A percentile compares a stretch with the other conserved stretches of the same genome.
Evolutionary conservation across 2,797 vertebrate genomes (phyloP).

Genomic region (Crax fasciolata): DNA sequence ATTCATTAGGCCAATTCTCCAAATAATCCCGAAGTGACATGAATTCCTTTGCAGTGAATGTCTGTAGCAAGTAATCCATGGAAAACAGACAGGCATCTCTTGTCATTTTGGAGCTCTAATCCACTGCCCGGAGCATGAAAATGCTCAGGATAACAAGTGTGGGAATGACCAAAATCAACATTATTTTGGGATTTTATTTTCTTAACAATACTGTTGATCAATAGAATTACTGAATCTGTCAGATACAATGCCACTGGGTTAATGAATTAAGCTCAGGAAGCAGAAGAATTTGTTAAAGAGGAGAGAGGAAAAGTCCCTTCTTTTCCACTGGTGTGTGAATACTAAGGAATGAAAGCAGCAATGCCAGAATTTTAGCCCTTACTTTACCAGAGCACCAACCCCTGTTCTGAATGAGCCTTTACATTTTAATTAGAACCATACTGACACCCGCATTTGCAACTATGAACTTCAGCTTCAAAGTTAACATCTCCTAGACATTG

Average conservation of each 20-base stretch:
- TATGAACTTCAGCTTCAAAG: constrained; percentile 51
- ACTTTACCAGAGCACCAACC: constrained; percentile 45
- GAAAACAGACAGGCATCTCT: constrained; percentile 82
- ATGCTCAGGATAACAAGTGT: constrained; percentile 82
- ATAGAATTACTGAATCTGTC: constrained; percentile 77
- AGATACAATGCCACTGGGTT: constrained; percentile 79
- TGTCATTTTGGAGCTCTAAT: constrained; percentile 83
- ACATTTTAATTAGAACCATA: constrained; percentile 75
- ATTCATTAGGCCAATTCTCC: constrained; percentile 78
- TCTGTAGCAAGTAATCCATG: constrained; percentile 82
- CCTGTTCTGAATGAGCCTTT: constrained; percentile 54
- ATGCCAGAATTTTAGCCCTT: constrained; percentile 53
- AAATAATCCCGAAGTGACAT: constrained; percentile 81
- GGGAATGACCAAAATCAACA: constrained; percentile 84
- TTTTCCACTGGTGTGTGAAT: constrained; percentile 56
- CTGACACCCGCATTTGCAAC: constrained; percentile 56
- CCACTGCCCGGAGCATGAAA: constrained; percentile 82
- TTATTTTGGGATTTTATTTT: constrained; percentile 82
- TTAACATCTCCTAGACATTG: background rate
- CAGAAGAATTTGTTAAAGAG: constrained; percentile 63
- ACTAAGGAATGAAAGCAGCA: constrained; percentile 61
- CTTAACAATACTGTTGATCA: constrained; percentile 81
- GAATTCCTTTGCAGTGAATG: constrained; percentile 80
- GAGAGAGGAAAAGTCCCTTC: constrained; percentile 25
- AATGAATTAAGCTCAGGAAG: constrained; percentile 78